phyloP scores from a whole-genome alignment of 2,113 vertebrate genomes.

The Chionodraco myersi region DNA sequence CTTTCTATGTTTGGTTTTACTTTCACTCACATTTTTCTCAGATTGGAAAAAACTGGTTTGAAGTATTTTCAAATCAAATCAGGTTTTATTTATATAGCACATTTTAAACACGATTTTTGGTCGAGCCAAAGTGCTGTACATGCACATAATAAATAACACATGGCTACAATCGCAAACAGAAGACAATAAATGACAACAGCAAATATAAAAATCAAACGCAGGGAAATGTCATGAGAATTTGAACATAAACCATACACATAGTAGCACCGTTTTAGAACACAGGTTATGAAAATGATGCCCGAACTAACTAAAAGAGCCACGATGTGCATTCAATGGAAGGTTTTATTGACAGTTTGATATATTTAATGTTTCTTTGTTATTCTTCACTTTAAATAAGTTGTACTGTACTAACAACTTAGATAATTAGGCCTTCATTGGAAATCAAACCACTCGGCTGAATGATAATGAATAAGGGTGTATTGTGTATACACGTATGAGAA shows the following conservation, averaged over 20 bases:
- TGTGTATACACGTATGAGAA: neutral
- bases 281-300: neutral
- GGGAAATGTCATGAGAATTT: too few species aligned
- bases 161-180: too few species aligned
- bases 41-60: too few species aligned
- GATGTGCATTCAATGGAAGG: neutral
- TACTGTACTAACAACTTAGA: neutral
- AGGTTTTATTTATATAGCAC: too few species aligned
- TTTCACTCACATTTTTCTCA: constrained; percentile 7
- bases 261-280: neutral
- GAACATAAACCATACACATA: too few species aligned
- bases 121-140: too few species aligned
- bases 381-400: neutral
- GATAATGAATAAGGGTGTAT: neutral
- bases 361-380: neutral
- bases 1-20: constrained; percentile 9
- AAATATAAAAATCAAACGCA: too few species aligned
- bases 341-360: neutral
- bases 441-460: neutral
- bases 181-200: too few species aligned
- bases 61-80: too few species aligned
- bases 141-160: too few species aligned
- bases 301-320: neutral
- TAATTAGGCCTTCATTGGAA: neutral
- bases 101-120: too few species aligned